A percentile compares a stretch with the other conserved stretches of the same genome.
These are phyloP conservation scores for Centropus bengalensis DNA, from an alignment of 2,113 vertebrate genomes.

Conservation along the genomic window DNA sequence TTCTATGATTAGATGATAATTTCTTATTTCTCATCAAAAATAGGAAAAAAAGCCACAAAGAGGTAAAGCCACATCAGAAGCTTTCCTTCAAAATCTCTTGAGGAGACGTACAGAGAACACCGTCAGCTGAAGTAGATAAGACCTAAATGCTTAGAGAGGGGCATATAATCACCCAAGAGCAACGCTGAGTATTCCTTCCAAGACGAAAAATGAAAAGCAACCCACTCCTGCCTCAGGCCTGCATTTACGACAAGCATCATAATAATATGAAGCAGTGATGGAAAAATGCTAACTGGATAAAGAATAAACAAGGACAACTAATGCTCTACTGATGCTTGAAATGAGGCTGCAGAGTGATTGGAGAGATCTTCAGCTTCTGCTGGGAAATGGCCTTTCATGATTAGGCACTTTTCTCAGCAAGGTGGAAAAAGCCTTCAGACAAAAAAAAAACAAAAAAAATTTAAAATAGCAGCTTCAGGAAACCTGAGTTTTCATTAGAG, in stretches of 20 bases:
- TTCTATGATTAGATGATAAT: background rate
- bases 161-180: background rate
- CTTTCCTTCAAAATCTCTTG: background rate
- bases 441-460: background rate
- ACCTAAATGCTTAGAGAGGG: background rate
- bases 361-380: background rate
- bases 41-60: background rate
- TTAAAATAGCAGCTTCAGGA: background rate
- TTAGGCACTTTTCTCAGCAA: background rate
- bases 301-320: background rate
- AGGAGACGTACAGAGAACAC: background rate
- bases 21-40: background rate
- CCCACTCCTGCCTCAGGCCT: background rate
- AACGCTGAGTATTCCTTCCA: background rate
- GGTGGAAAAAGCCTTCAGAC: background rate
- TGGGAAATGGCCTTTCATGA: background rate
- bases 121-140: background rate
- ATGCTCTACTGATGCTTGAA: background rate
- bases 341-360: background rate
- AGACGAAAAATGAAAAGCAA: slow-evolving; percentile 1
- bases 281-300: background rate
- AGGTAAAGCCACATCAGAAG: background rate
- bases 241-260: background rate
- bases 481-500: background rate
- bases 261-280: background rate